Evolutionary conservation across 2,888 invertebrate species (phyloP), one percentile per base, ranked within the genome.

Genomic region (Beris chalybata): DNA sequence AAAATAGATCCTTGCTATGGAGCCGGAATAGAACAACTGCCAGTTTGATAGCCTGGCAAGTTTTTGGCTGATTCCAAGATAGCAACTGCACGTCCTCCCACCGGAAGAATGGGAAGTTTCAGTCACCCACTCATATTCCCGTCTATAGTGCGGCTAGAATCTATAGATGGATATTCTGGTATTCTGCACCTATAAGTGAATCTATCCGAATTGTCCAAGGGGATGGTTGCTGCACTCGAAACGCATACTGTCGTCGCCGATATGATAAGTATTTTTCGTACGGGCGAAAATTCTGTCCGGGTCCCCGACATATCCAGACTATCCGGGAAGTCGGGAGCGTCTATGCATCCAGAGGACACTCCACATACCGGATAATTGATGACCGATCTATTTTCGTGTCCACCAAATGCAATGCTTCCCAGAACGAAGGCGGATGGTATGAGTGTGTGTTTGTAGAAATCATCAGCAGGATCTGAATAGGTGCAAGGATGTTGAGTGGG

Each of bases 241-340:
- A 15, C 55, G 43, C n/a, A 15, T 43, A 56, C 55, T 56, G 55
- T 56, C 43, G 55, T 56, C 55, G 55, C 55, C 55, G 22, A 38
- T 56, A 56, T 56, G 55, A 56, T 38, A 43, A 56, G 55, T 56
- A 56, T 32, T 56, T 56, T 56, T 38, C 38, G 38, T 56, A 32
- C n/a, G 55, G 43, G 38, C 32, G 43, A 56, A 29, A 52, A 29
- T 52, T 4, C 22, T 56, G 38, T 13, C 22, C 55, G 13, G 38
- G 9, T 38, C 9, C 5, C 38, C 5, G 38, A 5, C 38, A 38
- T 22, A 22, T 22, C 38, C 38, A 2, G 9, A 38, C 38, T 38
- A 38, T 7, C 38, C 38, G 38, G 38, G 38, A 38, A 38, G 9
- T 4, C 38, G 7, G 38, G 22, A 38, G 9, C 38, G 38, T 38